Base-by-base conservation (phyloP, 2,888 invertebrate species). In the Aporophyla lueneburgensis region DNA sequence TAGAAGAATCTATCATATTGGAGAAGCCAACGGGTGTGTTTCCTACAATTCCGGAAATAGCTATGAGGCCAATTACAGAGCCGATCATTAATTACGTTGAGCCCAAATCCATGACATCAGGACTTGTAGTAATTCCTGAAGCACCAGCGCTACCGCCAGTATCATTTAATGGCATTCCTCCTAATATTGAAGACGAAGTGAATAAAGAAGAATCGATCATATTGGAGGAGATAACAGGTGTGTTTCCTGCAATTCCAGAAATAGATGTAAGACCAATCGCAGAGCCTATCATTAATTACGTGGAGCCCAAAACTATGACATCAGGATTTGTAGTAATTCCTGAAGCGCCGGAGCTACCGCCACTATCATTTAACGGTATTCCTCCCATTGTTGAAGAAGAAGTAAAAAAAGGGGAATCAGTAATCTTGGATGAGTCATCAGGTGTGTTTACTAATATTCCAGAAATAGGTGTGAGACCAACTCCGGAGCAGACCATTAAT, bases 331-430 rank as follows among this genome's bases (percentile, higher is more conserved):
- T 3, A 49, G 5, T 46, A 0, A 70, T 81, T 56, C 74, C 79
- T 14, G 71, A 74, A 58, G 61, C 74, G 16, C 74, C 76, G 0
- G 9, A 65, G 24, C 16, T 69, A 24, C 14, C 72, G n/a, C 14
- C 58, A 19, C 21, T 49, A 33, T 33, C 56, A 5, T 7, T 9
- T 5, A 19, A 56, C 3, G 19, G 33, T 21, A 33, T 58, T 14
- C 12, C 54, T n/a, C 12, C 12, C 14, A 16, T 3, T 21, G 12
- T 49, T 21, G 14, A 49, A 21, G 19, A 40, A 51, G 21, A 59
- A 24, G 9, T 58, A 1, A 70, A 66, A 46, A 16, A 16, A 12
- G 14, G 49, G 7, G n/a, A 51, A 43, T 21, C 24, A 2, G 5
- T 46, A 12, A 19, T 19, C 14, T n/a, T 62, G 4, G 1, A 54